These are phyloP conservation scores for Gorsachius goisagi DNA, from an alignment of 2,113 vertebrate species.

Conservation along the genomic window DNA sequence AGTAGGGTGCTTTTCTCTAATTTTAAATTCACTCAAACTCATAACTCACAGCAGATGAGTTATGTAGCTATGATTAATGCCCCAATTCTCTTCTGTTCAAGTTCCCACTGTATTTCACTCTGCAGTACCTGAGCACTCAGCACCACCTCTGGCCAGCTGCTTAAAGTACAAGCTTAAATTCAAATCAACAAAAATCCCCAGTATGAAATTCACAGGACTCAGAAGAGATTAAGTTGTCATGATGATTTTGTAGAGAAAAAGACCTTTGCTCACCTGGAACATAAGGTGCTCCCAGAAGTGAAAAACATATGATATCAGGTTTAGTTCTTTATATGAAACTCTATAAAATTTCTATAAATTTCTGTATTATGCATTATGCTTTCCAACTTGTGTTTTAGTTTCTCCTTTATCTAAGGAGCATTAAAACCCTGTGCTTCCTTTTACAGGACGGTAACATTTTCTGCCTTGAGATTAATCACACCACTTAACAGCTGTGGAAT, in stretches of 20 bases:
- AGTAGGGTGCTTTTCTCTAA: background rate
- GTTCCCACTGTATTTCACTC: background rate
- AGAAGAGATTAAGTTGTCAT: background rate
- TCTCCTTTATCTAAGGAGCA: background rate
- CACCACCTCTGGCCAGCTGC: slow-evolving; percentile 59
- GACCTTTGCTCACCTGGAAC: background rate
- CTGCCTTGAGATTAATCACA: background rate
- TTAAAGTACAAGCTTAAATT: slow-evolving; percentile 39
- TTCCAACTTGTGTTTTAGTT: background rate
- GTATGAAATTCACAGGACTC: background rate
- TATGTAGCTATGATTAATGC: background rate
- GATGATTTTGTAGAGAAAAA: slow-evolving; percentile 7
- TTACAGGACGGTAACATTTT: background rate
- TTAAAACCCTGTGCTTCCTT: background rate
- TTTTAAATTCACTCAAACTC: background rate
- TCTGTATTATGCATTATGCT: background rate
- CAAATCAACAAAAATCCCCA: background rate
- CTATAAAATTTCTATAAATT: background rate
- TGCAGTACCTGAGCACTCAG: slow-evolving; percentile 42
- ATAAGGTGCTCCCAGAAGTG: background rate
- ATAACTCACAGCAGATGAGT: background rate
- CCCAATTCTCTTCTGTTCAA: background rate
- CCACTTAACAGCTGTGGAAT: background rate
- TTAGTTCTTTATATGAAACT: background rate
- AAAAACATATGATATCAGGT: background rate